These are phyloP conservation scores for Tanytarsus gracilentus DNA, from an alignment of 2,888 invertebrate genomes.

Conservation along the genomic window DNA sequence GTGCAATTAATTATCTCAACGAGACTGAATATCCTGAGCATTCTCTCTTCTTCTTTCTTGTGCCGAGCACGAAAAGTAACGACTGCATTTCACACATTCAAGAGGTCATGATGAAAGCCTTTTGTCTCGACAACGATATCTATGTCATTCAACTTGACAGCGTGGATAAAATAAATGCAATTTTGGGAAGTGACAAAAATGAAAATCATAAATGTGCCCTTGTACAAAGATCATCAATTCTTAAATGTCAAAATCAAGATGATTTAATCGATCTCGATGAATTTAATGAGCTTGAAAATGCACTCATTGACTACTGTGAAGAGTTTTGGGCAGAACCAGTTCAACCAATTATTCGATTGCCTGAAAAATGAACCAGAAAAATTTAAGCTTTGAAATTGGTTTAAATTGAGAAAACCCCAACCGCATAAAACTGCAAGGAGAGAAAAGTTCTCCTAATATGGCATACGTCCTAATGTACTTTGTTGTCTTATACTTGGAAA, in stretches of 20 bases:
- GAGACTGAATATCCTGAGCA: constrained; percentile 46
- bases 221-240: constrained; percentile 38
- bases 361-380: constrained; percentile 48
- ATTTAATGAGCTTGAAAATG: constrained; percentile 53
- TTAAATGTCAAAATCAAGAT: background rate
- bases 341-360: constrained; percentile 56
- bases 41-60: constrained; percentile 59
- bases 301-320: constrained; percentile 58
- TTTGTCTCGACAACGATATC: constrained; percentile 70
- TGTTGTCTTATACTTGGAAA: too few relatives aligned
- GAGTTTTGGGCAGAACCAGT: constrained; percentile 54
- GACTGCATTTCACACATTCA: constrained; percentile 72
- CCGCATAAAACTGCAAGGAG: background rate
- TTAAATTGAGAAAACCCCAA: background rate
- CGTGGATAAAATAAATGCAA: constrained; percentile 44
- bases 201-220: constrained; percentile 42
- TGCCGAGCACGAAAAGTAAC: constrained; percentile 54
- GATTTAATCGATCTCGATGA: constrained; percentile 40
- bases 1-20: constrained; percentile 37
- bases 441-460: too few relatives aligned
- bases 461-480: too few relatives aligned
- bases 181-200: constrained; percentile 48
- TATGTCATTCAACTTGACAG: constrained; percentile 60
- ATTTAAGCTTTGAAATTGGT: background rate
- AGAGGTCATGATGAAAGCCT: constrained; percentile 65